phyloP scores from a whole-genome alignment of 2,888 invertebrate species.

The Zygogramma bicolorata region DNA sequence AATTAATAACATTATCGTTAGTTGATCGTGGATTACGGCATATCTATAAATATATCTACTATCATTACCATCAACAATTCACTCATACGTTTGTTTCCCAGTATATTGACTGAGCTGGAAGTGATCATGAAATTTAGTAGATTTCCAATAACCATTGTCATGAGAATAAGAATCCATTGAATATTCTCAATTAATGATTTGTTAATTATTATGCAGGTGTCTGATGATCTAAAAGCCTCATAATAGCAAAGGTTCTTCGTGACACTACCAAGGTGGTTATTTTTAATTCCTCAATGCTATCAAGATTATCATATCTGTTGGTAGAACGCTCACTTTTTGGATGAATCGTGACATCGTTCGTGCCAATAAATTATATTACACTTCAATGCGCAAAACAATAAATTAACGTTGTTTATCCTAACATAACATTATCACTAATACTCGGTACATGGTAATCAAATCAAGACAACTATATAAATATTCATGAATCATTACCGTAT shows the following conservation, averaged over 20 bases:
- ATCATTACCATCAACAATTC: slow-evolving; percentile 28
- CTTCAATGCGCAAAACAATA: slow-evolving; percentile 41
- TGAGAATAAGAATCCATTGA: slow-evolving; percentile 35
- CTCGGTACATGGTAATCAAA: slow-evolving; percentile 39
- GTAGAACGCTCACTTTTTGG: slow-evolving; percentile 52
- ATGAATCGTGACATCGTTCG: slow-evolving; percentile 45
- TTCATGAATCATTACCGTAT: slow-evolving; percentile 33
- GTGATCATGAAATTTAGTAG: slow-evolving; percentile 24
- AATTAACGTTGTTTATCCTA: slow-evolving; percentile 32
- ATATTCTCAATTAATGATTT: slow-evolving; percentile 40
- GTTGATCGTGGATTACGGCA: slow-evolving; percentile 37
- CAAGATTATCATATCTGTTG: slow-evolving; percentile 46
- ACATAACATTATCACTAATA: slow-evolving; percentile 3
- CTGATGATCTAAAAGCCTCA: slow-evolving; percentile 48
- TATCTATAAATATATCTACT: slow-evolving; percentile 36
- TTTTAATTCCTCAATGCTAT: slow-evolving; percentile 52
- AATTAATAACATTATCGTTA: slow-evolving; percentile 30
- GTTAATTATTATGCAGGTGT: slow-evolving; percentile 45
- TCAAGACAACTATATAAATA: slow-evolving; percentile 41
- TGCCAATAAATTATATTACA: slow-evolving; percentile 35
- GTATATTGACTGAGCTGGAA: neutral
- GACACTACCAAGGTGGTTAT: slow-evolving; percentile 56
- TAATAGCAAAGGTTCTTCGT: slow-evolving; percentile 53
- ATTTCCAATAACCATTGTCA: slow-evolving; percentile 39
- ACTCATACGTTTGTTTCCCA: slow-evolving; percentile 26